phyloP scores from a whole-genome alignment of 2,888 invertebrate genomes.

The Drosophila flavopinicola region DNA sequence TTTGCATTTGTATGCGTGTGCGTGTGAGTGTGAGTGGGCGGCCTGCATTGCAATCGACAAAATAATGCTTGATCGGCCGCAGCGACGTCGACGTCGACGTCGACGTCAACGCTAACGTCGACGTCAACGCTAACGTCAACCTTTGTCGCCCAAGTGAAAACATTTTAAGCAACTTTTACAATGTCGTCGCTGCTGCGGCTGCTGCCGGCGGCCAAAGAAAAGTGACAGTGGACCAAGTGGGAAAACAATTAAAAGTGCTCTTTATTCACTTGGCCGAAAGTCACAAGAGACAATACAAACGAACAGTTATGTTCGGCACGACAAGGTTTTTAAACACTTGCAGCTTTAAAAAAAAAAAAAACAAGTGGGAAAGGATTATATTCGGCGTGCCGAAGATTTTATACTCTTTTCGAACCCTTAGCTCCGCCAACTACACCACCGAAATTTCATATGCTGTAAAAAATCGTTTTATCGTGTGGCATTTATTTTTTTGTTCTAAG shows the following conservation, averaged over 20 bases:
- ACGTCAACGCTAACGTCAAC: slow-evolving; percentile 17
- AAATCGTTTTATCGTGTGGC: no score
- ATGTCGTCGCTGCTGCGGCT: slow-evolving; percentile 24
- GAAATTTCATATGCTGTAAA: no score
- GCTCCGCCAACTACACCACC: no score
- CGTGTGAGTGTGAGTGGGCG: slow-evolving; percentile 31
- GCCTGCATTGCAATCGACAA: slow-evolving; percentile 35
- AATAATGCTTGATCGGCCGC: slow-evolving; percentile 26
- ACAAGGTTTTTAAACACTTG: neutral
- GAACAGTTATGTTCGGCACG: slow-evolving; percentile 5
- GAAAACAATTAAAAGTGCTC: slow-evolving; percentile 54
- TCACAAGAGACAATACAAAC: slow-evolving; percentile 32
- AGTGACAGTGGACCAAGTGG: slow-evolving; percentile 67
- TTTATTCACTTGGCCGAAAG: slow-evolving; percentile 40
- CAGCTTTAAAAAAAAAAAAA: no score
- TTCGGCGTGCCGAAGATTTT: no score
- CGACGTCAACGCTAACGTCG: slow-evolving; percentile 18
- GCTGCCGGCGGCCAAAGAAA: slow-evolving; percentile 45
- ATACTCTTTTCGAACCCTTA: no score
- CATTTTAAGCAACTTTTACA: slow-evolving; percentile 70
- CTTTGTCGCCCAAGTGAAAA: slow-evolving; percentile 62
- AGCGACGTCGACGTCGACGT: slow-evolving; percentile 9
- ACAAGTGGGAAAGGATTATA: no score
- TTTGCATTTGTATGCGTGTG: slow-evolving; percentile 12
- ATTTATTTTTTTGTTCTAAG: no score